Percentiles rank a stretch among this genome's conserved stretches.
Conservation (phyloP, 2,797 vertebrate species). For the Lateolabrax maculatus region DNA sequence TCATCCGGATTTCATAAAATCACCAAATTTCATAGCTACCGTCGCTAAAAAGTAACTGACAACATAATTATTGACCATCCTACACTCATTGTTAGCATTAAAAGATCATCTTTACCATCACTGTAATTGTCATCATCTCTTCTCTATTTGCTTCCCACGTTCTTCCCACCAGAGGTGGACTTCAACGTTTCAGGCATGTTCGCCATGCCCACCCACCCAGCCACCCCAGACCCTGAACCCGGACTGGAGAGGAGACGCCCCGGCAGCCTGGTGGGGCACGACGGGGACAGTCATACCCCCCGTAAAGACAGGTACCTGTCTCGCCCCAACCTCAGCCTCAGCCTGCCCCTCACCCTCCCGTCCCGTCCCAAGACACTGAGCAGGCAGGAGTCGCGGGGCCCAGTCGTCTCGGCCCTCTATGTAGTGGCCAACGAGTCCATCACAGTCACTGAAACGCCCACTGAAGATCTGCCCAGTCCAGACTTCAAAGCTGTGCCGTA, state of each 20-base stretch:
- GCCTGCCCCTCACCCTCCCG: slow-evolving; percentile 78
- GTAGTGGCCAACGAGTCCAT: slow-evolving; percentile 86
- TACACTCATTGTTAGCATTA: background rate
- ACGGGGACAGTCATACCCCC: slow-evolving; percentile 90
- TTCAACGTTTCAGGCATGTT: slow-evolving; percentile 98
- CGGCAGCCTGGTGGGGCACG: slow-evolving; percentile 90
- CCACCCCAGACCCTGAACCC: slow-evolving; percentile 86
- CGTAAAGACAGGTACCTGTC: slow-evolving; percentile 96
- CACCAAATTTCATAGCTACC: background rate
- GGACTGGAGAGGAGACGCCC: slow-evolving; percentile 92
- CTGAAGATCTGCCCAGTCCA: slow-evolving; percentile 77
- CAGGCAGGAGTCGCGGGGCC: slow-evolving; percentile 83
- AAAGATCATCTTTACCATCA: background rate
- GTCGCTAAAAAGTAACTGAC: background rate
- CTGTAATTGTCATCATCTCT: background rate
- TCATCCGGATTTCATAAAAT: too few species aligned
- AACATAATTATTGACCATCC: background rate
- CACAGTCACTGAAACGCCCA: slow-evolving; percentile 83
- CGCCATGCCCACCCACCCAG: slow-evolving; percentile 85
- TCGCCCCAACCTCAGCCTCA: slow-evolving; percentile 84
- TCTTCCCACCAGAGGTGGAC: slow-evolving; percentile 88
- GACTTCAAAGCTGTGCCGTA: slow-evolving; percentile 73
- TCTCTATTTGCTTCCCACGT: background rate
- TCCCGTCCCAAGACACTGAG: slow-evolving; percentile 77
- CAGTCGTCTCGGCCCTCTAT: slow-evolving; percentile 83